A percentile compares a stretch with the other conserved stretches of the same genome.
Evolutionary conservation across 2,113 vertebrate genomes (phyloP).

Genomic region (Vimba vimba): DNA sequence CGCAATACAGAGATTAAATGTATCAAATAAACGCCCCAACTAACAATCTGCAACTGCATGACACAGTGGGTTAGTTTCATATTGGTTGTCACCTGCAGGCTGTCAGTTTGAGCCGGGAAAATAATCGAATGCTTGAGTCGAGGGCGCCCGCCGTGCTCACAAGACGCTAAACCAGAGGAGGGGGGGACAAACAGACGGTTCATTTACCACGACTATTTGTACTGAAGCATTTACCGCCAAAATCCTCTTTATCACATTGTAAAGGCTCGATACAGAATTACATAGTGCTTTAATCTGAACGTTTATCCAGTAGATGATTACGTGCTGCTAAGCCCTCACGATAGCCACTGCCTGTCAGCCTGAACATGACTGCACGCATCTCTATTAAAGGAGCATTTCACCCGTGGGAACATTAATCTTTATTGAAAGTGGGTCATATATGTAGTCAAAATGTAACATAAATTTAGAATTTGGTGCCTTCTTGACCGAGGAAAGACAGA

Average conservation of each 20-base stretch:
- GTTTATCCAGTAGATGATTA: slow-evolving; percentile 22
- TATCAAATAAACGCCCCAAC: slow-evolving; percentile 62
- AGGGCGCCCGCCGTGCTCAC: slow-evolving; percentile 14
- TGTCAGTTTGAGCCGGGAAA: slow-evolving; percentile 52
- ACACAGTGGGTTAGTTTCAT: slow-evolving; percentile 56
- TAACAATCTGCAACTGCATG: slow-evolving; percentile 62
- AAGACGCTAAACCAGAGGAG: not conserved
- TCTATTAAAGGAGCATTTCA: not conserved
- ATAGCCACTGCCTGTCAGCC: slow-evolving; percentile 9
- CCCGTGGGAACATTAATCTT: no score
- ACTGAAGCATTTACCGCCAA: slow-evolving; percentile 22
- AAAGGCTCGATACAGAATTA: not conserved
- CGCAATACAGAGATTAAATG: slow-evolving; percentile 64
- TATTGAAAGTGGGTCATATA: no score
- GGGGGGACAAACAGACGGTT: not conserved
- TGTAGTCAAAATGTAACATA: no score
- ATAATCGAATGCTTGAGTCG: slow-evolving; percentile 58
- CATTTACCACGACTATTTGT: slow-evolving; percentile 9
- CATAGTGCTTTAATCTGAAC: not conserved
- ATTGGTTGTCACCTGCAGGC: slow-evolving; percentile 56
- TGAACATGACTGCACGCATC: not conserved
- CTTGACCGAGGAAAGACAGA: no score
- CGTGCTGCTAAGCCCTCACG: not conserved
- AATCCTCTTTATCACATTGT: slow-evolving; percentile 33
- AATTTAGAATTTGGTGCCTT: no score